Base-by-base conservation (phyloP, 2,797 vertebrate genomes). In the Aphelocoma californica region DNA sequence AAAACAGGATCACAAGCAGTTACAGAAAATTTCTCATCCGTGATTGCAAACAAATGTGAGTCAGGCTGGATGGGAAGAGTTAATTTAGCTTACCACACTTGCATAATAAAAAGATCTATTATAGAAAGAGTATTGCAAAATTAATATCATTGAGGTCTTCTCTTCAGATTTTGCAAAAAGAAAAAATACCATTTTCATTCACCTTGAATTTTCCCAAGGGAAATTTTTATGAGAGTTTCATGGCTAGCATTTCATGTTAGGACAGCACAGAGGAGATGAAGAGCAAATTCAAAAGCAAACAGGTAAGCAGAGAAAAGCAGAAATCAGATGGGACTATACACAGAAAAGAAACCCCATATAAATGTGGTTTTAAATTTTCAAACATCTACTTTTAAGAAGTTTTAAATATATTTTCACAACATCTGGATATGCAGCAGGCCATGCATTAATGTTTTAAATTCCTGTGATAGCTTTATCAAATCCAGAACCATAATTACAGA, bases 291-390 rank as follows among this genome's bases (percentile, higher is more conserved):
- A 50, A 18, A 90, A 64, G 8, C 19, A 10, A 91, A 67, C 23
- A 88, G 13, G 29, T 47, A 61, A 61, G 24, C 19, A 61, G 64
- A 38, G 56, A 53, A 44, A 85, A 66, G 26, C 8, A 88, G 38
- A 79, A 20, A 8, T 40, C 56, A 90, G 34, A 44, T 6, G 40
- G 21, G 21, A 87, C 23, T 53, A n/a, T 6, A 47, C 5, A 48
- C 11, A 65, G 29, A 15, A 62, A 77, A 65, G 36, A 40, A 29
- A 1, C 0, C 0, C 2, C 25, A 20, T 4, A 6, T 12, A 75
- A 60, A 14, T 48, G 7, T 3, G 4, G 4, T 17, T 88, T 80
- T 56, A 60, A 62, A 61, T 73, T 64, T 69, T 50, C 32, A 75
- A 60, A 18, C 6, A 38, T 9, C 29, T 53, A 19, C 23, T 87